Percentiles rank a stretch among this genome's conserved stretches.
Evolutionary conservation across 1,140 invertebrate genomes (phyloP).

Genomic region (Streblospio benedicti): DNA sequence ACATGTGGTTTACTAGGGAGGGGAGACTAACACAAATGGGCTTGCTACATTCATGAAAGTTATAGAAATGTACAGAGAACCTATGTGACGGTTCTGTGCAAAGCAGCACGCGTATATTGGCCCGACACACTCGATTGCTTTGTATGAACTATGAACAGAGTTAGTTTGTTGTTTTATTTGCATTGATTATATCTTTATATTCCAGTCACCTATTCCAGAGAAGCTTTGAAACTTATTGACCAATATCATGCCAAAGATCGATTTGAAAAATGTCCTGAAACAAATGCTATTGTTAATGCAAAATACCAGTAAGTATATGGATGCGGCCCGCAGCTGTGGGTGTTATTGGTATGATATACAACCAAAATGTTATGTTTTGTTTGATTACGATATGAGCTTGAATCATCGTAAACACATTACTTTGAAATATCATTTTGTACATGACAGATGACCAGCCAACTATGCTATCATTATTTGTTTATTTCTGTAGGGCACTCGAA

Average conservation of each 20-base stretch:
- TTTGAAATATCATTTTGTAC: not conserved
- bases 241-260: slow-evolving; percentile 3
- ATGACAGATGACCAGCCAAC: not conserved
- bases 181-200: too few relatives aligned
- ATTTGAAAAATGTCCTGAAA: slow-evolving; percentile 6
- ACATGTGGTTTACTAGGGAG: too few relatives aligned
- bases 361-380: not conserved
- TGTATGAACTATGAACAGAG: too few relatives aligned
- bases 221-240: slow-evolving; percentile 4
- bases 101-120: too few relatives aligned
- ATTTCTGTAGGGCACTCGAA: too few relatives aligned
- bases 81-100: too few relatives aligned
- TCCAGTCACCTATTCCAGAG: too few relatives aligned
- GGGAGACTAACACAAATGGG: too few relatives aligned
- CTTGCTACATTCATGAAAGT: too few relatives aligned
- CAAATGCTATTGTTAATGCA: slow-evolving; percentile 8
- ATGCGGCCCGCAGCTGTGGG: not conserved
- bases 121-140: too few relatives aligned
- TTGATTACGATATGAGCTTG: not conserved
- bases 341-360: not conserved
- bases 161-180: too few relatives aligned
- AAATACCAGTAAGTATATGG: slow-evolving; percentile 7
- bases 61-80: too few relatives aligned
- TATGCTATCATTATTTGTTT: not conserved
- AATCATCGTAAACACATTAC: not conserved